Evolutionary conservation across 2,113 vertebrate species (phyloP), one percentile per base, ranked within the genome.

Genomic region (Podarcis raffonei): DNA sequence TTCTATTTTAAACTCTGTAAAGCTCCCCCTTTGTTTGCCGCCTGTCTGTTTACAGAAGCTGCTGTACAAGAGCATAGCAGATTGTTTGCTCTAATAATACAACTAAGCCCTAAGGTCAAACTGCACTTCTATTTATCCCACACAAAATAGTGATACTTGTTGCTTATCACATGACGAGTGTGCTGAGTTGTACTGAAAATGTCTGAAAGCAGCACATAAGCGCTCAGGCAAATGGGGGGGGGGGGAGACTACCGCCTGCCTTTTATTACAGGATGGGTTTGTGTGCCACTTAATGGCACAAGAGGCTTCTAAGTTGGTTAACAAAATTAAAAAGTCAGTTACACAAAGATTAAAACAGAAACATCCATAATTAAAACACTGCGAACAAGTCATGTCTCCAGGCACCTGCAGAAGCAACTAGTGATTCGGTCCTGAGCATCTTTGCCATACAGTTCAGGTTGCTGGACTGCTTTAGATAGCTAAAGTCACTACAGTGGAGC

Each of bases 11-110:
- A 89, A 89, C 90, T 93, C 87, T 68, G 39, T 86, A 84, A 84
- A 92, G 84, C 30, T 92, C 84, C 84, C 86, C 1, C 91, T 90
- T 93, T 94, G 90, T 92, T 94, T 93, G 76, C 89, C 87, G 80
- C 87, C 80, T 68, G 86, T 89, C 89, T 91, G 75, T 93, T 94
- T 92, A 87, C 88, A 89, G 84, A 86, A 82, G 39, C n/a, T 39
- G 79, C 39, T 32, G 37, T 83, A 18, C 79, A 83, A 82, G 87
- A 27, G 0, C 80, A 81, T 84, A 90, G 90, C 91, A 90, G 91
- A 93, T 91, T 93, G 83, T 78, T 74, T 85, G 53, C 35, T 89
- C 77, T 85, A 85, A 72, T 85, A 71, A 85, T 94, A 87, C 90
- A 80, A 86, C 27, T 87, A 91, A 0, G 5, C 2, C 89, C 87